Base-by-base conservation (phyloP, 1,140 invertebrate genomes). In the Leptinotarsa lineolata region DNA sequence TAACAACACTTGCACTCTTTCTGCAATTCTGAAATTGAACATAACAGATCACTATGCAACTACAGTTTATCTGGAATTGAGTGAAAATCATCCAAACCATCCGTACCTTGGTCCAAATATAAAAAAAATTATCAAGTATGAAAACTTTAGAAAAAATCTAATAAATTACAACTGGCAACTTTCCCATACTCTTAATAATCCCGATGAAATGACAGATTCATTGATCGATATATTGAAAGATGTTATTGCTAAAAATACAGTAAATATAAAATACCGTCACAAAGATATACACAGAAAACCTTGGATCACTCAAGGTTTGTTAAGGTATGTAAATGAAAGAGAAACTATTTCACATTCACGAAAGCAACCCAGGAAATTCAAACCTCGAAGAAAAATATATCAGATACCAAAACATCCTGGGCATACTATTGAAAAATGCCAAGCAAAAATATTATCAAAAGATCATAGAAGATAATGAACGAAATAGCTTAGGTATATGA, bases 121-220 rank as follows among this genome's bases (percentile, higher is more conserved):
- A 63, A 16, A 4, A 63, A 63, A 63, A 63, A 63, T 63, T 21
- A 5, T 60, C 5, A 63, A 63, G 2, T 63, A 63, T 24, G 60
- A 63, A 63, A 63, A 63, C 13, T n/a, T 60, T n/a, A 60, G 59
- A 60, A 60, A n/a, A n/a, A n/a, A 60, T n/a, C 59, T 60, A 60
- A n/a, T 8, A 21, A 60, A 60, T 60, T n/a, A 60, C n/a, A n/a
- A 60, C 59, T 60, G 59, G 59, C 59, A 60, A 60, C 16, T 8
- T n/a, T 60, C n/a, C 59, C n/a, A 60, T 60, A 60, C 60, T 63
- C 6, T 22, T 3, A 22, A 18, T 15, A 8, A 48, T n/a, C 13
- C 13, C 0, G 13, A 48, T n/a, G 46, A 48, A 13, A 16, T 48
- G 46, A 24, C 46, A 16, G 16, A 16, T 48, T n/a, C 16, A 48